Evolutionary conservation across 2,888 invertebrate genomes (phyloP), one percentile per base, ranked within the genome.

Genomic region (Metopia argyrocephala): DNA sequence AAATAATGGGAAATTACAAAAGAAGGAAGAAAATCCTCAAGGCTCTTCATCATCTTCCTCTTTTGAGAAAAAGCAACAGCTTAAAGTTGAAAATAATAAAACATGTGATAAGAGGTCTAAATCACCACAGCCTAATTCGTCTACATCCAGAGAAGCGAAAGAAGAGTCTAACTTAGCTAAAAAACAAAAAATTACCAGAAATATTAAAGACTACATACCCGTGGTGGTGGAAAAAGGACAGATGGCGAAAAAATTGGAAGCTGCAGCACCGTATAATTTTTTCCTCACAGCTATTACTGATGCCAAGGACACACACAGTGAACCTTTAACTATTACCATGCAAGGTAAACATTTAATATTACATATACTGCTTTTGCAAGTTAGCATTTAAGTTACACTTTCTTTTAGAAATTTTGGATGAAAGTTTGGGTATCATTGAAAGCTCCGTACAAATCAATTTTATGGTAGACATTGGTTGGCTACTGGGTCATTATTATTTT

Each of bases 401-500:
- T 82, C 54, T 38, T 38, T 38, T 91, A 93, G 96, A 96, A 90
- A 92, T 96, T n/a, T 89, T 96, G 4, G 96, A 96, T 85, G 92
- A 92, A 6, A 95, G 95, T 86, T 91, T 96, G 3, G 96, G 96
- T 0, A 93, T 93, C 75, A 90, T 97, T 5, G 94, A 94, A 83
- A 92, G 93, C 54, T 94, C 94, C 0, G 90, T 96, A n/a, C 96
- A 98, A 91, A 95, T 98, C 27, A 98, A 97, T 90, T 98, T 96
- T 86, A 96, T 98, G 95, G 95, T 97, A 48, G 97, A 98, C 85
- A 92, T 96, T 9, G 95, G 94, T 1, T 98, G 97, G 97, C 89
- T 98, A 0, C 91, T 97, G 73, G 94, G 96, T 0, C 96, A 97
- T 85, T 98, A 98, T 86, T 92, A 94, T 85, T 94, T 94, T 85